Evolutionary conservation across 2,888 invertebrate species (phyloP).

Genomic region (Ormyrus nitidulus): DNA sequence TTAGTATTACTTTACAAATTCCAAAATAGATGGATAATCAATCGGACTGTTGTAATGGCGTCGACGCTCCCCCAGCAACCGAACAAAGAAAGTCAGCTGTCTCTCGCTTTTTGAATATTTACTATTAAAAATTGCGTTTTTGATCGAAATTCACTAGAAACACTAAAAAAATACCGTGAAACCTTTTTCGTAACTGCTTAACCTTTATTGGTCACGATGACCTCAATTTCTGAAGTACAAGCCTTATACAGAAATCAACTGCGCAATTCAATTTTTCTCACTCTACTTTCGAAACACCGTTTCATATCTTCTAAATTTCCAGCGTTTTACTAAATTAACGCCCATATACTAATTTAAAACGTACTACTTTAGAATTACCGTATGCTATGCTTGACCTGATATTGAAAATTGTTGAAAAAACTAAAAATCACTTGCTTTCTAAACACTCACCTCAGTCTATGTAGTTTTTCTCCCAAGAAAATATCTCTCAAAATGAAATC

Average conservation of each 20-base stretch:
- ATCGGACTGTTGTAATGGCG: conserved; percentile 34
- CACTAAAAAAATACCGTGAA: background rate
- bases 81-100: conserved; percentile 41
- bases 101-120: background rate
- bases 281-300: too few relatives aligned
- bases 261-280: background rate
- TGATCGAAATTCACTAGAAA: background rate
- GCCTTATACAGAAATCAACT: background rate
- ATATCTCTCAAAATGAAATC: background rate
- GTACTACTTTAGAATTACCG: too few relatives aligned
- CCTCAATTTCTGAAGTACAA: background rate
- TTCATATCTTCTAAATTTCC: too few relatives aligned
- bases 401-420: too few relatives aligned
- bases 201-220: background rate
- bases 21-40: background rate
- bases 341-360: too few relatives aligned
- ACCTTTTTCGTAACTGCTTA: background rate
- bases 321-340: too few relatives aligned
- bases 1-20: background rate
- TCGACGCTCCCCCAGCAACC: conserved; percentile 21
- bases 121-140: background rate
- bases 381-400: too few relatives aligned
- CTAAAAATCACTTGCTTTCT: too few relatives aligned
- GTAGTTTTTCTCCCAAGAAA: conserved; percentile 4
- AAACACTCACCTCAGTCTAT: conserved; percentile 33